A percentile compares a stretch with the other conserved stretches of the same genome.
These are phyloP conservation scores for Chromis chromis DNA, from an alignment of 2,797 vertebrate genomes.

Conservation along the genomic window DNA sequence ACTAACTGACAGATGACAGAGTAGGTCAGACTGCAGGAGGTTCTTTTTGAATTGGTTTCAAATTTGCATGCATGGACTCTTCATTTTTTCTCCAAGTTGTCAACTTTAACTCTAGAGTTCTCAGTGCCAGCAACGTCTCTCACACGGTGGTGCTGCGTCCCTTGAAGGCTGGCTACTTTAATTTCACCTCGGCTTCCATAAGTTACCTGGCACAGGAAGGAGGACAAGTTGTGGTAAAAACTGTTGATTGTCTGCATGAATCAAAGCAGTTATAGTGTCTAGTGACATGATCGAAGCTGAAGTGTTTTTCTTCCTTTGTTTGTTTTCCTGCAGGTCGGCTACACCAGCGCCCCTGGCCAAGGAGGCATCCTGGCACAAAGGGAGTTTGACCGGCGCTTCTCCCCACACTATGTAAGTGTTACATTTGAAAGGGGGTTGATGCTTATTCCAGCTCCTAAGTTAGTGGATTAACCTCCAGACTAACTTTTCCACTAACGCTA, in stretches of 20 bases:
- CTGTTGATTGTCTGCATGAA: background rate
- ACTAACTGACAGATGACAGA: background rate
- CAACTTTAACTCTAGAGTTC: slow-evolving; percentile 75
- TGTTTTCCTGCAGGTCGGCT: slow-evolving; percentile 87
- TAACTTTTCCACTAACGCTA: no score
- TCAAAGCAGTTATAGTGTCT: background rate
- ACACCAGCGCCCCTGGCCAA: slow-evolving; percentile 94
- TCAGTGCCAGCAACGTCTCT: slow-evolving; percentile 94
- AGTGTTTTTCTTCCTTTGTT: background rate
- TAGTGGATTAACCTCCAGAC: no score
- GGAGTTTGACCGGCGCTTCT: slow-evolving; percentile 96
- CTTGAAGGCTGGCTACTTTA: slow-evolving; percentile 96
- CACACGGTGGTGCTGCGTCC: slow-evolving; percentile 96
- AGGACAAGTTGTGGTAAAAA: slow-evolving; percentile 91
- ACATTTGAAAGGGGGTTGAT: background rate
- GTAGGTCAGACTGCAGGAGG: no score
- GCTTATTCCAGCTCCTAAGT: background rate
- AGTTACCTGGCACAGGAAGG: slow-evolving; percentile 95
- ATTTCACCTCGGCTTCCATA: slow-evolving; percentile 95
- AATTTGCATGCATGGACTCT: background rate
- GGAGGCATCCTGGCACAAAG: slow-evolving; percentile 96
- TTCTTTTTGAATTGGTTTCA: background rate
- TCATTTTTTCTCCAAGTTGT: slow-evolving; percentile 19
- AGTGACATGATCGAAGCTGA: background rate
- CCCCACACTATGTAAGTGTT: slow-evolving; percentile 93